Conservation (phyloP, 2,113 vertebrate species). For the Capricornis sumatraensis region DNA sequence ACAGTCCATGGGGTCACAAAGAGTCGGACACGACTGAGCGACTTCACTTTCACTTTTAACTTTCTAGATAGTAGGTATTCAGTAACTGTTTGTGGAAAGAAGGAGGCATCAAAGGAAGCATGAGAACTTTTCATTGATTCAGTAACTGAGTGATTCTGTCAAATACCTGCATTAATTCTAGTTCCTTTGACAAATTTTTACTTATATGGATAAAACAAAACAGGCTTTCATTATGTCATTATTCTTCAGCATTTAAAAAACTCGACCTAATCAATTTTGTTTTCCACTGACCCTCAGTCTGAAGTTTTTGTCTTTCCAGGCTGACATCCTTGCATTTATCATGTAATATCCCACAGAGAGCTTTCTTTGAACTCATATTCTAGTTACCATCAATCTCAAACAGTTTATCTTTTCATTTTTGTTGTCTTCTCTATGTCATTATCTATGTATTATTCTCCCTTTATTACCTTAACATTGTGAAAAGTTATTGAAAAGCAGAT, state of each 20-base stretch:
- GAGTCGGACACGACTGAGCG: too few relatives aligned
- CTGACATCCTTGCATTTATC: background rate
- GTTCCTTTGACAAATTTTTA: background rate
- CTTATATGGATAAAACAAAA: background rate
- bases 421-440: background rate
- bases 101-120: background rate
- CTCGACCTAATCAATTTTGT: background rate
- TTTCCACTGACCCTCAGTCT: background rate
- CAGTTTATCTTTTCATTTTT: background rate
- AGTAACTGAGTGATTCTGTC: background rate
- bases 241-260: constrained; percentile 32
- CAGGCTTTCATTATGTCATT: background rate
- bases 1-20: too few relatives aligned
- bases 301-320: background rate
- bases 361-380: background rate
- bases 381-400: background rate
- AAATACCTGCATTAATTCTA: background rate
- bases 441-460: background rate
- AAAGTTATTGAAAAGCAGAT: background rate
- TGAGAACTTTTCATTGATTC: background rate
- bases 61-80: background rate
- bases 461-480: background rate
- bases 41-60: too few relatives aligned
- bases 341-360: background rate
- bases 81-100: background rate